Evolutionary conservation across 2,888 invertebrate species (phyloP), one percentile per base, ranked within the genome.

Genomic region (Sinhomidia bicolor): DNA sequence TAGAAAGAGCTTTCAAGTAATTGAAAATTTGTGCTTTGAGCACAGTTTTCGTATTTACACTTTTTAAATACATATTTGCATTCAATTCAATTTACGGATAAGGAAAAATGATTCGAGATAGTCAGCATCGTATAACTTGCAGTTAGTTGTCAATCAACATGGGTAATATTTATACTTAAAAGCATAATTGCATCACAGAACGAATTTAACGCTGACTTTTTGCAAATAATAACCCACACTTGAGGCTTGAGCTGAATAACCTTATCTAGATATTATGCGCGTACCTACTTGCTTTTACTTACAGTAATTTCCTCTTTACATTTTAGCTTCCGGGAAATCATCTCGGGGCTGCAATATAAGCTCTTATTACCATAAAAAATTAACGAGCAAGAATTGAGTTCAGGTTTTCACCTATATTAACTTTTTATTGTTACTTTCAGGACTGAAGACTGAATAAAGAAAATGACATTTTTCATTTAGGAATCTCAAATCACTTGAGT

Each of bases 311-410:
- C 65, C 32, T 65, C n/a, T 32, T 7, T 32, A 23, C 12, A 17
- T 57, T 1, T 12, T 60, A 9, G 2, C 12, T 65, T 65, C 32
- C 32, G 32, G 65, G 32, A 65, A 65, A 6, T n/a, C n/a, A 32
- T 32, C 65, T 23, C n/a, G 62, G 14, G 29, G 10, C 29, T 62
- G 14, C 0, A 26, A 54, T 57, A n/a, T 17, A 54, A 14, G 54
- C 47, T 47, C 14, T n/a, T n/a, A 65, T n/a, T 65, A n/a, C n/a
- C 32, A 65, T 65, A 65, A 65, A 65, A 65, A 65, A 32, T 29
- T 54, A 65, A 65, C 32, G 65, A 32, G 32, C 29, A 65, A 65
- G n/a, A 65, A 65, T 29, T 65, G 65, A 65, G 65, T 29, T 65
- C 32, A 32, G 32, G 4, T 36, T 36, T 32, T 65, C 65, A 65